A percentile compares a stretch with the other conserved stretches of the same genome.
phyloP scores from a whole-genome alignment of 2,113 vertebrate genomes.

The Chauna torquata region DNA sequence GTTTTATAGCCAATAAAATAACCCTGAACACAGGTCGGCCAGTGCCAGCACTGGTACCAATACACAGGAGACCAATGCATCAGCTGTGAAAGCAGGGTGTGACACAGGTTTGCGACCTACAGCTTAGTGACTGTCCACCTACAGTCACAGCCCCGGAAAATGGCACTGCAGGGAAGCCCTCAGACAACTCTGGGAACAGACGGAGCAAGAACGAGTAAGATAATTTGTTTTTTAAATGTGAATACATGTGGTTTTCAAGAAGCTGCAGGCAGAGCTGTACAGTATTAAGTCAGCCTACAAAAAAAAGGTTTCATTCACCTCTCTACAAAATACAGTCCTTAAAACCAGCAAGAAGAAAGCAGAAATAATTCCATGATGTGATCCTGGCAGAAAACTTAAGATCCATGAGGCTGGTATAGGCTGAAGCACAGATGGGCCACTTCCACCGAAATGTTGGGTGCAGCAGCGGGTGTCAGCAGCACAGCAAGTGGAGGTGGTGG shows the following conservation, averaged over 20 bases:
- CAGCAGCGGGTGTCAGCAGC: not conserved
- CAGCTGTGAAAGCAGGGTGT: fast-evolving
- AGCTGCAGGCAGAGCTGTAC: not conserved
- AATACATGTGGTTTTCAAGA: not conserved
- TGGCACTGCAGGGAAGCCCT: not conserved
- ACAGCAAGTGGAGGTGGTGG: no score
- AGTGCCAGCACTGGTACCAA: not conserved
- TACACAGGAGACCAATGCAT: fast-evolving
- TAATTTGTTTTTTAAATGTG: fast-evolving
- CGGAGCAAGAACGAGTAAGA: fast-evolving
- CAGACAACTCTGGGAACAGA: fast-evolving
- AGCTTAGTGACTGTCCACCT: not conserved
- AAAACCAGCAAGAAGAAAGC: not conserved
- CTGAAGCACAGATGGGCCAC: not conserved
- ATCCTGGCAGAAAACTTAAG: not conserved
- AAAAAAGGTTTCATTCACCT: not conserved
- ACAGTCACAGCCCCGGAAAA: not conserved
- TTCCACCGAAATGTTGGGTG: not conserved
- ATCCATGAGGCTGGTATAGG: fast-evolving
- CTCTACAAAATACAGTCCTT: not conserved
- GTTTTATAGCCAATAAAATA: not conserved
- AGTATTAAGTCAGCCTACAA: not conserved
- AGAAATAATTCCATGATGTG: not conserved
- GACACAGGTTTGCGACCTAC: no score
- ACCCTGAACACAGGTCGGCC: not conserved